Percentiles rank a stretch among this genome's conserved stretches.
Evolutionary conservation across 2,888 invertebrate species (phyloP).

Genomic region (Tipula helvola): DNA sequence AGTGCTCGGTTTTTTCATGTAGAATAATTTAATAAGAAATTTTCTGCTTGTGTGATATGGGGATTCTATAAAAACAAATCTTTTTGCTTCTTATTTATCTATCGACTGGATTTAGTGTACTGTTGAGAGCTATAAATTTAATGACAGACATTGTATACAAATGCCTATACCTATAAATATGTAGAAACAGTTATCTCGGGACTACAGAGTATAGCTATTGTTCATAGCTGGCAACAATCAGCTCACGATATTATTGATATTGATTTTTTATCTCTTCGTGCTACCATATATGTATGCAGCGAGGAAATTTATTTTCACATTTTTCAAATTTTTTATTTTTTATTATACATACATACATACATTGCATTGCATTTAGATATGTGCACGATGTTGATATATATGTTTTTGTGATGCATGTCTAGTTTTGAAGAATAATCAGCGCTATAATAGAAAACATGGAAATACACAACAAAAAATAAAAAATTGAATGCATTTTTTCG

Average conservation of each 20-base stretch:
- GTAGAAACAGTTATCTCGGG: neutral
- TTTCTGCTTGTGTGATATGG: neutral
- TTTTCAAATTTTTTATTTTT: neutral
- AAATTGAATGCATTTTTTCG: neutral
- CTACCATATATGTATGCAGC: neutral
- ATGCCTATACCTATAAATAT: neutral
- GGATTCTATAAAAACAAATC: neutral
- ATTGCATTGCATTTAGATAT: neutral
- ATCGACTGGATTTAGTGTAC: neutral
- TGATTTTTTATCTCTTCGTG: neutral
- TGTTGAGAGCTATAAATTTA: neutral
- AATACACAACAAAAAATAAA: neutral
- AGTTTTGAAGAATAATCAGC: neutral
- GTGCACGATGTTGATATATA: neutral
- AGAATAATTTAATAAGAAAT: neutral
- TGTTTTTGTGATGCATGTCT: neutral
- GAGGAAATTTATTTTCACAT: neutral
- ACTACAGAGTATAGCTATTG: neutral
- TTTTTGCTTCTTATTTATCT: neutral
- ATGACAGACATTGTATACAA: neutral
- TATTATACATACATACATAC: too few species aligned
- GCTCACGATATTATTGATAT: neutral
- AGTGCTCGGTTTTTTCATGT: neutral
- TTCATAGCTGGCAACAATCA: neutral
- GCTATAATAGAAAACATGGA: neutral